phyloP scores from a whole-genome alignment of 1,140 invertebrate genomes.

The Macrosteles quadrilineatus region DNA sequence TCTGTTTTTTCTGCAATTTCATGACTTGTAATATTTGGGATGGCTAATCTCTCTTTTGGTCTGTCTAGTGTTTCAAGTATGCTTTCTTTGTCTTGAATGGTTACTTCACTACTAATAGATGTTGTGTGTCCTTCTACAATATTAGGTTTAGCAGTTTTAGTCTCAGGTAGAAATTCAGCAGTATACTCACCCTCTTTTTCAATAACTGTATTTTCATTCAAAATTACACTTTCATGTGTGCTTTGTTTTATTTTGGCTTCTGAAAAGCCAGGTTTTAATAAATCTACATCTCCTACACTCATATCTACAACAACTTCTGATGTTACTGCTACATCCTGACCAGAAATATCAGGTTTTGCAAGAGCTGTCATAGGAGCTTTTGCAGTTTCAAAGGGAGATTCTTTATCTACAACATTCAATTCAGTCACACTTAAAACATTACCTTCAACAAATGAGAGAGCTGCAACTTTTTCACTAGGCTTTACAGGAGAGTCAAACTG shows the following conservation, averaged over 20 bases:
- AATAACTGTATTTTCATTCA: conserved; percentile 52
- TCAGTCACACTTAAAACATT: conserved; percentile 39
- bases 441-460: conserved; percentile 38
- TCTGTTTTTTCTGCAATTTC: conserved; percentile 46
- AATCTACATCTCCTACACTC: conserved; percentile 47
- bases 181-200: conserved; percentile 56
- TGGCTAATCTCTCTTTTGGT: conserved; percentile 38
- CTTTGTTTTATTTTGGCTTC: conserved; percentile 49
- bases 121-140: conserved; percentile 51
- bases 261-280: conserved; percentile 45
- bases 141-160: conserved; percentile 51
- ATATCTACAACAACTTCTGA: conserved; percentile 53
- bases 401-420: conserved; percentile 44
- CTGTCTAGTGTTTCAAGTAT: conserved; percentile 29
- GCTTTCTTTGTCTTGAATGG: conserved; percentile 43
- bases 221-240: conserved; percentile 55
- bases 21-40: conserved; percentile 32
- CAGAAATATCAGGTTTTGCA: conserved; percentile 54
- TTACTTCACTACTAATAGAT: conserved; percentile 44
- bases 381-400: conserved; percentile 49
- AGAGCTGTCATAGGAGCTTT: conserved; percentile 44
- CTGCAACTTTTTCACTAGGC: conserved; percentile 38
- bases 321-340: conserved; percentile 56
- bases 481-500: conserved; percentile 29
- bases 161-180: conserved; percentile 44